Base-by-base conservation (phyloP, 1,140 invertebrate genomes). In the Adoxophyes honmai region DNA sequence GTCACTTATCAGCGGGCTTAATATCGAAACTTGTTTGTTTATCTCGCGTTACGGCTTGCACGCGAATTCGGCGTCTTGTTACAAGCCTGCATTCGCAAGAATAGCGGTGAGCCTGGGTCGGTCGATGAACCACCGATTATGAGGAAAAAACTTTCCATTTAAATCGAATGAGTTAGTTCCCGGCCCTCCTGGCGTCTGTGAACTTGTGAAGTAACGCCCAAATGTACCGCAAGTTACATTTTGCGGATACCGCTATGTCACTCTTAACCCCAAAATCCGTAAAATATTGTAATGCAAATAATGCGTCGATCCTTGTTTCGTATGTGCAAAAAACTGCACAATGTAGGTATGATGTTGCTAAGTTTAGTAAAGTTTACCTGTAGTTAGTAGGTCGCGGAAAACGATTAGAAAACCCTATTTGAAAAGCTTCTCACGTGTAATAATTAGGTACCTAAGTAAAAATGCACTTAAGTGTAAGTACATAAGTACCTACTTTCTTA, bases 211-310 rank as follows among this genome's bases (percentile, higher is more conserved):
- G 70, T 71, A 81, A 81, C 71, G 70, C 66, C 33, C 16, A 39
- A 60, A 68, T 64, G 69, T 84, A 83, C 80, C 80, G 81, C 73
- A 82, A 85, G 73, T 60, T 79, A 68, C 75, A 66, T 72, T 66
- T 66, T 58, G 59, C 15, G 63, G 9, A 48, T 48, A 33, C 42
- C 42, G 42, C 42, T 48, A 48, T 48, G 42, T 13, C 42, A 33
- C 42, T 48, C 18, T 48, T 38, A 21, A 34, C 35, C 35, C 35
- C 53, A 21, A 38, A 14, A 15, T 39, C 15, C 38, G 18, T 21
- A 21, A 56, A 56, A 33, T 56, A 39, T 28, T 56, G 18, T 36
- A 44, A 54, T 56, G 55, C 18, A 42, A 35, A 33, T 56, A 21
- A 8, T 9, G 9, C 2, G 21, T 14, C 16, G 10, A 21, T n/a